phyloP scores from a whole-genome alignment of 2,797 vertebrate genomes.

The Vireo griseus region DNA sequence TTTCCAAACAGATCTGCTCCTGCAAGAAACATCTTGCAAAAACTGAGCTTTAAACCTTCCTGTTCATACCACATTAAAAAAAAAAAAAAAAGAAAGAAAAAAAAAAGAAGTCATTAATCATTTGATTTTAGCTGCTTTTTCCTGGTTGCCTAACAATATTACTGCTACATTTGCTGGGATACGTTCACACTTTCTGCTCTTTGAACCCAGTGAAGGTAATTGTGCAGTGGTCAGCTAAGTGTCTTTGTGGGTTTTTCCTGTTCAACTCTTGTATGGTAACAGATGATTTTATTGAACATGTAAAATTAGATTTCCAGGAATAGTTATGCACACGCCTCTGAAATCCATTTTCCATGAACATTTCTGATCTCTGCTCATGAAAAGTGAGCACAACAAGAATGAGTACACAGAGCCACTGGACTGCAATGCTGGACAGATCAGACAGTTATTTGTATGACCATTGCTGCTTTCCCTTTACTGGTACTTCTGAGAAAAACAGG shows the following conservation, averaged over 20 bases:
- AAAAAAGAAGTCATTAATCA: not conserved
- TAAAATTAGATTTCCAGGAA: constrained; percentile 59
- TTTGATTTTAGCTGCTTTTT: not conserved
- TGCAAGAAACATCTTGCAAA: not conserved
- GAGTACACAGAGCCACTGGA: not conserved
- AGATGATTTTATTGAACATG: constrained; percentile 11
- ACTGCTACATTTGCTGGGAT: not conserved
- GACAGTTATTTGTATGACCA: not conserved
- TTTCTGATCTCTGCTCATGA: constrained; percentile 25
- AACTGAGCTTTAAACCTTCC: not conserved
- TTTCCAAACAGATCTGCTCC: not conserved
- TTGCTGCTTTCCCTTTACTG: not conserved
- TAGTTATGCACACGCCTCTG: not conserved
- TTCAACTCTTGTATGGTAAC: not conserved
- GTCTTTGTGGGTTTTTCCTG: not conserved
- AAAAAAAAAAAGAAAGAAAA: not conserved
- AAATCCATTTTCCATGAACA: constrained; percentile 41
- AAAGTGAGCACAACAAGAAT: not conserved
- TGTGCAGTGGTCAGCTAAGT: not conserved
- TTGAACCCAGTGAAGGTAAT: not conserved
- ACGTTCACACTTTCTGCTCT: not conserved
- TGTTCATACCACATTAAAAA: not conserved
- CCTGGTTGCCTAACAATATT: not conserved
- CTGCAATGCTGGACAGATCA: not conserved
- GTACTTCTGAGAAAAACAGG: not conserved